Evolutionary conservation across 2,888 invertebrate species (phyloP).

Genomic region (Lycocerus yunnanus): DNA sequence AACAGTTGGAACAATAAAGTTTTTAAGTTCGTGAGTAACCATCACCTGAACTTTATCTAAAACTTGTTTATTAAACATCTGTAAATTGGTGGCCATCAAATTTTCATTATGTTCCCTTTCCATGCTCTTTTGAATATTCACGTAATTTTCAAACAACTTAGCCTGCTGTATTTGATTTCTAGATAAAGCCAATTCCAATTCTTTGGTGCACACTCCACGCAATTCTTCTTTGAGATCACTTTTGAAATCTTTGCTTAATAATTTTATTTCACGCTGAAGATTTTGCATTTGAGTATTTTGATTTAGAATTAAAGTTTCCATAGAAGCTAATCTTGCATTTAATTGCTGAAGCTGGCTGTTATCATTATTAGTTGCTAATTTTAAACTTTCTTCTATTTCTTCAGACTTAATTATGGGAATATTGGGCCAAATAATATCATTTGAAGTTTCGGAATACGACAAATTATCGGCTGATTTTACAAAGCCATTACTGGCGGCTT

Average conservation of each 20-base stretch:
- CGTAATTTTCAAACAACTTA: slow-evolving; percentile 51
- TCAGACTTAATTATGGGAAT: slow-evolving; percentile 53
- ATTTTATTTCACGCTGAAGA: slow-evolving; percentile 46
- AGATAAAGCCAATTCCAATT: slow-evolving; percentile 49
- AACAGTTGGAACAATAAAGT: slow-evolving; percentile 61
- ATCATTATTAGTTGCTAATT: slow-evolving; percentile 14
- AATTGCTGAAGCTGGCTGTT: slow-evolving; percentile 45
- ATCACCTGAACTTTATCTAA: slow-evolving; percentile 61
- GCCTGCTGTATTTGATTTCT: slow-evolving; percentile 51
- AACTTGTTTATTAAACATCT: slow-evolving; percentile 59
- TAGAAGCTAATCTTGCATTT: slow-evolving; percentile 44
- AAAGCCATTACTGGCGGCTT: slow-evolving; percentile 26
- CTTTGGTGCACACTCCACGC: slow-evolving; percentile 46
- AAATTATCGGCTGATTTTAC: slow-evolving; percentile 40
- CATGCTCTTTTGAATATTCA: slow-evolving; percentile 54
- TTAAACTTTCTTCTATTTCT: slow-evolving; percentile 39
- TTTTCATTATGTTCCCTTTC: slow-evolving; percentile 60
- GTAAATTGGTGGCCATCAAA: slow-evolving; percentile 60
- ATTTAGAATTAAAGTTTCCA: slow-evolving; percentile 49
- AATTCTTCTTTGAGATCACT: slow-evolving; percentile 35
- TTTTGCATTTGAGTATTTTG: slow-evolving; percentile 48
- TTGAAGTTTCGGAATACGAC: slow-evolving; percentile 36
- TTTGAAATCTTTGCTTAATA: slow-evolving; percentile 36
- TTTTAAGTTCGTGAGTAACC: slow-evolving; percentile 62
- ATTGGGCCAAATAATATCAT: slow-evolving; percentile 54